Evolutionary conservation across 2,888 invertebrate genomes (phyloP), one percentile per base, ranked within the genome.

Genomic region (Papilio gigon): DNA sequence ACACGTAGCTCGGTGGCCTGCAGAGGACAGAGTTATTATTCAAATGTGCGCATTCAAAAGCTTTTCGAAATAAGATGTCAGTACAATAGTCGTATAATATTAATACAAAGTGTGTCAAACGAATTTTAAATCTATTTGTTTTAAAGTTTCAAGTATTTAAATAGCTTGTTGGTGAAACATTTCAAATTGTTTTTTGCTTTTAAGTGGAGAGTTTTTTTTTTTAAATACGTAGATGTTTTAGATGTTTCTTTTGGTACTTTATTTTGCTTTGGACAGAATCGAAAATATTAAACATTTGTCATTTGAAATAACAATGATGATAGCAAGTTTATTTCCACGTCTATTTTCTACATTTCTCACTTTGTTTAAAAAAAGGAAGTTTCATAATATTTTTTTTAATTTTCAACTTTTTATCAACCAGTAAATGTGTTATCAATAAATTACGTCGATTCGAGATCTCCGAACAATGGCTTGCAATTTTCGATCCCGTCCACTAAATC

Each of bases 401-500:
- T 50, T 25, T 4, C 14, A 25, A 14, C 6, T 40, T 47, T 35
- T 12, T 35, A 17, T 64, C n/a, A 40, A 25, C 2, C 20, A 22
- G 58, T 40, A 59, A 64, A 17, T 50, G 37, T 17, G 17, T 25
- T 44, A 65, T 61, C 53, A 33, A 61, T 65, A 69, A 65, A 65
- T 62, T 53, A 65, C 58, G 59, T 30, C 68, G 30, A 42, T 66
- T 42, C 53, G 56, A 62, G 25, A 11, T 58, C 42, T 44, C 44
- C 14, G 33, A 61, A 69, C 69, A 69, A 69, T 69, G 35, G 69
- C 56, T 9, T 8, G 25, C 58, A 59, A 65, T 63, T 71, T 69
- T 65, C 60, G 22, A 30, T 56, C 53, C 71, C 73, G 71, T 70
- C 78, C 78, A 73, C 75, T 74, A 68, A 74, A 79, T 79, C 74